Conservation (phyloP, 2,888 invertebrate species). For the Pyrocoelia pectoralis region DNA sequence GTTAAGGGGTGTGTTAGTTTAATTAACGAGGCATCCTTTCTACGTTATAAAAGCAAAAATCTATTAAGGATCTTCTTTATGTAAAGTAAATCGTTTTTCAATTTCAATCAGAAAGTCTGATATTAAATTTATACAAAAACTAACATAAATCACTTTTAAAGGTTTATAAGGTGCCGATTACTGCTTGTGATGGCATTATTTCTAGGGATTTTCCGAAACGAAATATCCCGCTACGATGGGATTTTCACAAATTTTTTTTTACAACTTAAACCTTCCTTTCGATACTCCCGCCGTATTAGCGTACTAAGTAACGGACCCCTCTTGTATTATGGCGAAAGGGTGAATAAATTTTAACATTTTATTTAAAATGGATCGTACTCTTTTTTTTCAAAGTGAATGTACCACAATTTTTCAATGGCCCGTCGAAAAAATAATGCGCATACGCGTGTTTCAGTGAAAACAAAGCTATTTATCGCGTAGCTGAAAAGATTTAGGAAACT, state of each 20-base stretch:
- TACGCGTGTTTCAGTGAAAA: too few relatives aligned
- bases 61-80: background rate
- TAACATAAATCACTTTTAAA: background rate
- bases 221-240: background rate
- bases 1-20: background rate
- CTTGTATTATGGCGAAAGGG: too few relatives aligned
- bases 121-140: background rate
- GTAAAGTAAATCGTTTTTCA: background rate
- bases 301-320: too few relatives aligned
- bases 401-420: too few relatives aligned
- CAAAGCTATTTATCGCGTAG: too few relatives aligned
- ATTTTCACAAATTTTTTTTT: background rate
- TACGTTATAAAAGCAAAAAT: background rate
- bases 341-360: too few relatives aligned
- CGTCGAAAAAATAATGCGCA: too few relatives aligned
- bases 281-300: too few relatives aligned
- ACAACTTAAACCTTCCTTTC: too few relatives aligned
- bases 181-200: background rate
- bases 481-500: too few relatives aligned
- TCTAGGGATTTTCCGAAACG: background rate
- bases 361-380: too few relatives aligned
- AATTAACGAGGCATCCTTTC: background rate
- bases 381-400: too few relatives aligned
- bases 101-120: background rate
- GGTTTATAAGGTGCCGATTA: background rate